Evolutionary conservation across 2,888 invertebrate genomes (phyloP).

Genomic region (Noctua pronuba): DNA sequence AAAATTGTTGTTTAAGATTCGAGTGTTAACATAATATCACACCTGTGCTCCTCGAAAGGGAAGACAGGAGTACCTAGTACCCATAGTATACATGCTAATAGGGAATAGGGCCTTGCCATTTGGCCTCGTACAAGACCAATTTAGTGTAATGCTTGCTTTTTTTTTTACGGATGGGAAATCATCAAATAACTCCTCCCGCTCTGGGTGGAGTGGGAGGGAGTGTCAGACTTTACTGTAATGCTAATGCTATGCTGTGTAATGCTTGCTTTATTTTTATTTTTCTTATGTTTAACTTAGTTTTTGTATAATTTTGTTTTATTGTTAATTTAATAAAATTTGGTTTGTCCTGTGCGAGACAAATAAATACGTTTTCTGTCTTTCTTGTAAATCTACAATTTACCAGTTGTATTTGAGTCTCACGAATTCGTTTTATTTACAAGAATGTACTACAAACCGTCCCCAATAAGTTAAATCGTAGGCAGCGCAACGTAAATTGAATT

Average conservation of each 20-base stretch:
- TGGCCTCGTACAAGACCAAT: neutral
- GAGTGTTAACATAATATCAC: too few species aligned
- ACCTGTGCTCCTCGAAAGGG: too few species aligned
- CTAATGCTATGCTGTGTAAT: too few species aligned
- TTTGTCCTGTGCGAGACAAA: neutral
- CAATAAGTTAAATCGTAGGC: neutral
- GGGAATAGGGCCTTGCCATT: too few species aligned
- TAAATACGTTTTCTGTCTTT: neutral
- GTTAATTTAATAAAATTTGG: neutral
- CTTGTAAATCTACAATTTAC: neutral
- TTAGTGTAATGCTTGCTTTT: neutral
- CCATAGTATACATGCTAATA: too few species aligned
- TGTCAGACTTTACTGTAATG: too few species aligned
- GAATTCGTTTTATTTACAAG: neutral
- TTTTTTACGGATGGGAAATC: too few species aligned
- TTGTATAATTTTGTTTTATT: neutral
- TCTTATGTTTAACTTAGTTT: neutral
- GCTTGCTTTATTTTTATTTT: neutral
- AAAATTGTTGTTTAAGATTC: too few species aligned
- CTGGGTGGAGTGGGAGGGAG: too few species aligned
- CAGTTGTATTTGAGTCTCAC: neutral
- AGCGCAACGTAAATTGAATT: neutral
- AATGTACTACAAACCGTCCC: neutral
- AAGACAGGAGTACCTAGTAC: too few species aligned
- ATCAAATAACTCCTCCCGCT: too few species aligned